Evolutionary conservation across 2,797 vertebrate genomes (phyloP).

Genomic region (Pangasius sanitwongsei): DNA sequence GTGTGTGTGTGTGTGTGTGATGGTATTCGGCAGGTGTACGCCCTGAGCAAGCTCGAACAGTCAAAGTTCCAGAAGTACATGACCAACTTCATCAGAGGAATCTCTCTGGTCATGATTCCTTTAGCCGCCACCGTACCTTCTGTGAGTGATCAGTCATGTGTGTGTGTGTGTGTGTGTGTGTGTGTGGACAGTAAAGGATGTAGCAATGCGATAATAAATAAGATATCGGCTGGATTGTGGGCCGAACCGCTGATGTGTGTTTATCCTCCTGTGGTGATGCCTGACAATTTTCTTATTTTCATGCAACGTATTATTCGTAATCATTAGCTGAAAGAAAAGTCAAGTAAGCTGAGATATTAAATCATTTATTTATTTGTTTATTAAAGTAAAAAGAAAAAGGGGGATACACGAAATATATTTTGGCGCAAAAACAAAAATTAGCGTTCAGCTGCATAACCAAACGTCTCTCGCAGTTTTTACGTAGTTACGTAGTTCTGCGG

Average conservation of each 20-base stretch:
- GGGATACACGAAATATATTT: background rate
- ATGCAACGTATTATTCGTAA: background rate
- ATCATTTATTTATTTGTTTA: background rate
- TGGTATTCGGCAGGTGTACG: conserved; percentile 77
- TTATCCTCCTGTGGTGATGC: background rate
- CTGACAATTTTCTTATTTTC: background rate
- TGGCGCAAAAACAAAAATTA: background rate
- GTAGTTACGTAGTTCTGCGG: background rate
- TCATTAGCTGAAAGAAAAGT: background rate
- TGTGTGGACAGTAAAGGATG: background rate
- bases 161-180: background rate
- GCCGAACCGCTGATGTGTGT: background rate
- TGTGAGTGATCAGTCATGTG: conserved; percentile 70
- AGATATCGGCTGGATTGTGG: background rate
- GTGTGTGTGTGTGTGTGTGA: background rate
- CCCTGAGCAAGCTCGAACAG: conserved; percentile 70
- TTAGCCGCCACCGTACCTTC: conserved; percentile 87
- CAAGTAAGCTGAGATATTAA: too few relatives aligned
- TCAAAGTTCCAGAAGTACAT: conserved; percentile 77
- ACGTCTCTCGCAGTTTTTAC: background rate
- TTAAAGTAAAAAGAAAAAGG: background rate
- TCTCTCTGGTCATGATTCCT: conserved; percentile 88
- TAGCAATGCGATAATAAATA: background rate
- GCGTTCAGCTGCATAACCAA: background rate
- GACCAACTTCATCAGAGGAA: conserved; percentile 75